Percentiles rank a stretch among this genome's conserved stretches.
These are phyloP conservation scores for Eupelmus urozonus DNA, from an alignment of 2,888 invertebrate species.

Conservation along the genomic window DNA sequence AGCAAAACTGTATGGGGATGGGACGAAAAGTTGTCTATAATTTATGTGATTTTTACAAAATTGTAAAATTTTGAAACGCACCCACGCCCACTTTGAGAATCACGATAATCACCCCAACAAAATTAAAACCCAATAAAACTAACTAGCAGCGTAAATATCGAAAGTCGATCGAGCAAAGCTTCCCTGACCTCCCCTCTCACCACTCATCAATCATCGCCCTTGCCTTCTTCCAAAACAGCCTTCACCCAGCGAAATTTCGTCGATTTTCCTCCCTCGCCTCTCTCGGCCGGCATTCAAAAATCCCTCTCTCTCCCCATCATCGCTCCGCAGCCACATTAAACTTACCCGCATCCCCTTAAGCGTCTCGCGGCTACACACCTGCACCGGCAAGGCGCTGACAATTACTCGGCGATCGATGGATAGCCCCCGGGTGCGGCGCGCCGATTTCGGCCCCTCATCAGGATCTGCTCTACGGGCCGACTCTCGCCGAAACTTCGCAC, in stretches of 20 bases:
- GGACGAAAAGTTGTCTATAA: too few species aligned
- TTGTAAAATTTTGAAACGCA: too few species aligned
- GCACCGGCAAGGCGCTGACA: conserved; percentile 52
- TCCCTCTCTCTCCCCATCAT: conserved; percentile 1
- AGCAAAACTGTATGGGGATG: too few species aligned
- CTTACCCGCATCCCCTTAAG: not conserved
- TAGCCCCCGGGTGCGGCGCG: conserved; percentile 42
- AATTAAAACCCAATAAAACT: too few species aligned
- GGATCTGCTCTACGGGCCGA: not conserved
- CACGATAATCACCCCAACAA: too few species aligned
- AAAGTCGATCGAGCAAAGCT: too few species aligned
- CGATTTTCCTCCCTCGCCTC: conserved; percentile 29
- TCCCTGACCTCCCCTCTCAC: too few species aligned
- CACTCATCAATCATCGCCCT: conserved; percentile 34
- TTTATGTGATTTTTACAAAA: too few species aligned
- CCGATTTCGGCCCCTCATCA: conserved; percentile 27
- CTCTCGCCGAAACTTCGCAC: not conserved
- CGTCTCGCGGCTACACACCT: not conserved
- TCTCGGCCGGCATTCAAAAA: not conserved
- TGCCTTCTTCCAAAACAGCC: too few species aligned
- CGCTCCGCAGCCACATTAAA: not conserved
- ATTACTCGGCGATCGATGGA: conserved; percentile 56
- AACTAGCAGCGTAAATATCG: too few species aligned
- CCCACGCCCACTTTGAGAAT: too few species aligned
- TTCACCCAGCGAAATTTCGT: conserved; percentile 2